Evolutionary conservation across 2,888 invertebrate genomes (phyloP).

Genomic region (Chloroclystis v-ata): DNA sequence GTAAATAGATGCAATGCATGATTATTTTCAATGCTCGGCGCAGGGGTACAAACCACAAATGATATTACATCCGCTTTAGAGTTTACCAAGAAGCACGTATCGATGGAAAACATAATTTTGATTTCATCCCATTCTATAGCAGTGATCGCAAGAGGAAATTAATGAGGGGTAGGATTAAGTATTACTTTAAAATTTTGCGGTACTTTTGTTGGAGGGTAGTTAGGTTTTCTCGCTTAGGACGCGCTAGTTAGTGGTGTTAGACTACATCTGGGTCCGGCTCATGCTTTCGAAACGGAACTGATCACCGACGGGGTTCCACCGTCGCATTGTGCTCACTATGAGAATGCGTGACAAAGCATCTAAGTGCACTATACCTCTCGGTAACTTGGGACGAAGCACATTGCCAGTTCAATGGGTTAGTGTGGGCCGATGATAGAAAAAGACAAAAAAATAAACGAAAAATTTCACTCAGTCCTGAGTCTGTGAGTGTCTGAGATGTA

Average conservation of each 20-base stretch:
- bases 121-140: conserved; percentile 37
- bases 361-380: conserved; percentile 67
- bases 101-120: conserved; percentile 50
- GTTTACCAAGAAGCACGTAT: conserved; percentile 77
- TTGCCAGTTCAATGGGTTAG: conserved; percentile 61
- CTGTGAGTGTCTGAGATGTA: conserved; percentile 78
- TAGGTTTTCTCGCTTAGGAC: conserved; percentile 40
- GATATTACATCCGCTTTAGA: conserved; percentile 72
- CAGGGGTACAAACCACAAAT: conserved; percentile 70
- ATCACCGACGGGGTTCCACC: conserved; percentile 38
- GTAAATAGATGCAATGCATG: conserved; percentile 64
- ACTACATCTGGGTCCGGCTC: conserved; percentile 59
- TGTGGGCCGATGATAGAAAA: conserved; percentile 68
- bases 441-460: conserved; percentile 43
- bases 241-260: conserved; percentile 42
- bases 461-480: conserved; percentile 69
- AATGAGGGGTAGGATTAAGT: conserved; percentile 23
- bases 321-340: conserved; percentile 63
- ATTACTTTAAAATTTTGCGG: conserved; percentile 28
- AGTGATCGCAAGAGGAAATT: conserved; percentile 59
- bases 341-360: conserved; percentile 74
- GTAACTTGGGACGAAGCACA: conserved; percentile 66
- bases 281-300: conserved; percentile 46
- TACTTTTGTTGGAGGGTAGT: conserved; percentile 23
- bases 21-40: conserved; percentile 62